Base-by-base conservation (phyloP, 2,797 vertebrate species). In the Oryzias dopingdopingensis region DNA sequence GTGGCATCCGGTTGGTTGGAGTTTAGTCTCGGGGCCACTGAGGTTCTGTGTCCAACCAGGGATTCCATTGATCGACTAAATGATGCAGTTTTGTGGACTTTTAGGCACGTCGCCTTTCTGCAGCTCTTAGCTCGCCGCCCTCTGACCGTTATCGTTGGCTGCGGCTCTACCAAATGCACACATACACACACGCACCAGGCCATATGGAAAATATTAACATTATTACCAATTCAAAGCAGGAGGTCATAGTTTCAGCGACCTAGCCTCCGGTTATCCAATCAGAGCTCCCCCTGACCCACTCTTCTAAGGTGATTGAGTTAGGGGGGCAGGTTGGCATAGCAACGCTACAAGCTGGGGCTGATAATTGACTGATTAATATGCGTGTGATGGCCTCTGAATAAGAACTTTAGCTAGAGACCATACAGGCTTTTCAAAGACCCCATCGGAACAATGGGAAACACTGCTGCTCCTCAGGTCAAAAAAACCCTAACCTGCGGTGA, bases 181-280 rank as follows among this genome's bases (percentile, higher is more conserved):
- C 26, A 29, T 6, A 6, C 5, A 6, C 26, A 29, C 26, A 52
- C 49, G 45, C 68, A 51, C 59, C 5, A 5, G 4, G 67, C 80
- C 88, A 88, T 89, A 88, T 87, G 88, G 88, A 85, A 72, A 61
- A 86, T 67, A 88, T 89, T 89, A 89, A 76, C 80, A 40, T 81
- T 63, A 86, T 89, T 88, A 88, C 79, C 86, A 79, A 85, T 82
- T 87, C 84, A 88, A 87, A 88, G 85, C 79, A 67, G 71, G 59
- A 15, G 87, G 86, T 89, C 86, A 84, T 16, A 50, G 70, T 69
- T 66, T 40, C 56, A 46, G 62, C 29, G 84, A 87, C 86, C 88
- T 76, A 42, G 83, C 80, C 85, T 61, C 41, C 0, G 84, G 86
- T 87, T 81, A 86, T 84, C 86, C 86, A 86, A 87, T 88, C 84